Base-by-base conservation (phyloP, 2,888 invertebrate genomes). In the Halictus ligatus region DNA sequence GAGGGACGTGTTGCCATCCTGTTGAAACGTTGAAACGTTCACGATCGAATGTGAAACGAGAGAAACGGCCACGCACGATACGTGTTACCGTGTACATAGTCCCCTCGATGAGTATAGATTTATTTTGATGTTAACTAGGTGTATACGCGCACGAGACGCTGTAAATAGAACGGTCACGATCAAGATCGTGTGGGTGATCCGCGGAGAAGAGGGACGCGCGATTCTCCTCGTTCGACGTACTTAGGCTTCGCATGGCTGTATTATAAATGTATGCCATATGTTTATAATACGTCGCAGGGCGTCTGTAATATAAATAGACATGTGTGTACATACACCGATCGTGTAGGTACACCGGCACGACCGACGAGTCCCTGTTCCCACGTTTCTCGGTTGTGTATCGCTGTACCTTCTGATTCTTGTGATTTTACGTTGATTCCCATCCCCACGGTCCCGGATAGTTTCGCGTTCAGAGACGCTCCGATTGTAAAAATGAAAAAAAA, bases 41-140 rank as follows among this genome's bases (percentile, higher is more conserved):
- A 21, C 54, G 54, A 21, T 21, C 21, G 21, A 21, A 8, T 54
- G n/a, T 54, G 54, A 54, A 21, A 54, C 54, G 58, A n/a, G n/a
- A 58, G 58, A n/a, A 58, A 58, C 58, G 58, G 58, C 54, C 54
- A 21, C 54, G 54, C 58, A 12, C n/a, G 58, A 58, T n/a, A 58
- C 58, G 54, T 4, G 58, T 58, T 58, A 58, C n/a, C 85, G 87
- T 93, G 93, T 93, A 93, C 83, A 93, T 93, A 92, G 89, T 84
- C 90, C 29, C 88, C 87, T 92, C 92, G 86, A 84, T 89, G 92
- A 92, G 93, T 92, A 95, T 94, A 95, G 94, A 95, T 95, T 95
- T 95, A 95, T 95, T 95, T 95, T 94, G 93, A 94, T 94, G 95
- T 95, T 95, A 94, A 94, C 95, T 95, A 95, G 94, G 92, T 95